Evolutionary conservation across 2,888 invertebrate species (phyloP).

Genomic region (Pardosa pseudoannulata): DNA sequence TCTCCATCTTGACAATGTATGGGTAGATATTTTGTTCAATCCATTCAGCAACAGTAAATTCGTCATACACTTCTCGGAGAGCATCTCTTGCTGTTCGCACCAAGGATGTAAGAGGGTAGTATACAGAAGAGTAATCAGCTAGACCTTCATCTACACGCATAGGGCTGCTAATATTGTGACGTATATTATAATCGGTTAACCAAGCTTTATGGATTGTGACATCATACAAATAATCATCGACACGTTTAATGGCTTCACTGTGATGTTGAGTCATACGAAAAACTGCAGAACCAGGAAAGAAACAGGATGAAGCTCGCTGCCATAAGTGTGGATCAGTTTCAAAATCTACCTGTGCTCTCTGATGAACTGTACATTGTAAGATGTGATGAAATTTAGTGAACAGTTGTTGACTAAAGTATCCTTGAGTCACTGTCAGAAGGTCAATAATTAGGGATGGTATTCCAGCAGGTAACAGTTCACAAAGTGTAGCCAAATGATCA

Average conservation of each 20-base stretch:
- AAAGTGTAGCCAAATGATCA: conserved; percentile 76
- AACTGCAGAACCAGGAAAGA: conserved; percentile 83
- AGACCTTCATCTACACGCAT: conserved; percentile 76
- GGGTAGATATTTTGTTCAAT: conserved; percentile 75
- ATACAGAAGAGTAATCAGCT: conserved; percentile 73
- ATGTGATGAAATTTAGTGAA: conserved; percentile 73
- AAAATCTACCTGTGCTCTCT: conserved; percentile 76
- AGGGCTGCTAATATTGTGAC: conserved; percentile 74
- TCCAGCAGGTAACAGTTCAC: conserved; percentile 76
- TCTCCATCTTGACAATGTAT: conserved; percentile 74
- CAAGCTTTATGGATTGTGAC: conserved; percentile 75
- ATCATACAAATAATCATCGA: conserved; percentile 74
- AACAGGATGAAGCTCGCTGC: conserved; percentile 82
- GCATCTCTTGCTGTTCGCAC: conserved; percentile 80
- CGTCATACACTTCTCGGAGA: conserved; percentile 80
- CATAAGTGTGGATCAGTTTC: conserved; percentile 82
- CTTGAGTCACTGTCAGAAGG: conserved; percentile 78
- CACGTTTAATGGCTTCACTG: conserved; percentile 73
- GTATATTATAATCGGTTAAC: conserved; percentile 75
- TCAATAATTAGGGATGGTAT: conserved; percentile 76
- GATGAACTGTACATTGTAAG: conserved; percentile 71
- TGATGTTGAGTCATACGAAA: conserved; percentile 76
- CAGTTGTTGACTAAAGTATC: conserved; percentile 75
- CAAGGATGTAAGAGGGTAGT: conserved; percentile 72
- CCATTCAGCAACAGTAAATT: conserved; percentile 75